These are phyloP conservation scores for Zaprionus africanus DNA, from an alignment of 1,140 invertebrate species.

Conservation along the genomic window DNA sequence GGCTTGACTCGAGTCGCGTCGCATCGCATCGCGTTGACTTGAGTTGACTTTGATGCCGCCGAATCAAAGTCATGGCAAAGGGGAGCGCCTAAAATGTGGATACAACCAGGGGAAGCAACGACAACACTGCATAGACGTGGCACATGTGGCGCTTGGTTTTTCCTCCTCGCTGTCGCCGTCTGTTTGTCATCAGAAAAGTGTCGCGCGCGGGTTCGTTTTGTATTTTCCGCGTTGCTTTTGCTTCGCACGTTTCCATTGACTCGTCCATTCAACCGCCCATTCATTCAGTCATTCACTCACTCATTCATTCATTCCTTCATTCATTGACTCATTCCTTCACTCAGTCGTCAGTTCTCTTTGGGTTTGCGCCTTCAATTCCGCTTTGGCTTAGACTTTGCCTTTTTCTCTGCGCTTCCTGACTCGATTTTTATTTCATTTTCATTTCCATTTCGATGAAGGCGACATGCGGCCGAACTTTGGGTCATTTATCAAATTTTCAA, in stretches of 20 bases:
- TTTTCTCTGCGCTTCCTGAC: constrained; percentile 11
- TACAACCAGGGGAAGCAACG: constrained; percentile 24
- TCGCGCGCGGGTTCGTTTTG: constrained; percentile 61
- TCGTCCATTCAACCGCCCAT: constrained; percentile 50
- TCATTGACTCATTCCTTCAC: constrained; percentile 47
- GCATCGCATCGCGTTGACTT: constrained; percentile 21
- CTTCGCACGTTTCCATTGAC: constrained; percentile 61
- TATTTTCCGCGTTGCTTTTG: constrained; percentile 49
- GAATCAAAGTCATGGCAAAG: constrained; percentile 23
- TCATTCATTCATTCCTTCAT: constrained; percentile 43
- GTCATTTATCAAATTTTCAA: constrained; percentile 83
- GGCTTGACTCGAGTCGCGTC: constrained; percentile 30
- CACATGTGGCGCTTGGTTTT: constrained; percentile 69
- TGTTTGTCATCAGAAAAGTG: constrained; percentile 68
- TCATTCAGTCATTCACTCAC: constrained; percentile 43
- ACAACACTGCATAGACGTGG: constrained; percentile 31
- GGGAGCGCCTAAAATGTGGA: constrained; percentile 59
- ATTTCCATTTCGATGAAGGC: constrained; percentile 31
- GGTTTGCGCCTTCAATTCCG: constrained; percentile 65
- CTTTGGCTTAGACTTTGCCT: constrained; percentile 49
- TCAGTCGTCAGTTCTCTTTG: constrained; percentile 20
- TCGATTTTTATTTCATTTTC: constrained; percentile 68
- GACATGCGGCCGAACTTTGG: constrained; percentile 53
- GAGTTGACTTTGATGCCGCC: constrained; percentile 43
- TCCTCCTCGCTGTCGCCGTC: constrained; percentile 48